A percentile compares a stretch with the other conserved stretches of the same genome.
Evolutionary conservation across 2,113 vertebrate genomes (phyloP).

Genomic region (Phodopus roborovskii): DNA sequence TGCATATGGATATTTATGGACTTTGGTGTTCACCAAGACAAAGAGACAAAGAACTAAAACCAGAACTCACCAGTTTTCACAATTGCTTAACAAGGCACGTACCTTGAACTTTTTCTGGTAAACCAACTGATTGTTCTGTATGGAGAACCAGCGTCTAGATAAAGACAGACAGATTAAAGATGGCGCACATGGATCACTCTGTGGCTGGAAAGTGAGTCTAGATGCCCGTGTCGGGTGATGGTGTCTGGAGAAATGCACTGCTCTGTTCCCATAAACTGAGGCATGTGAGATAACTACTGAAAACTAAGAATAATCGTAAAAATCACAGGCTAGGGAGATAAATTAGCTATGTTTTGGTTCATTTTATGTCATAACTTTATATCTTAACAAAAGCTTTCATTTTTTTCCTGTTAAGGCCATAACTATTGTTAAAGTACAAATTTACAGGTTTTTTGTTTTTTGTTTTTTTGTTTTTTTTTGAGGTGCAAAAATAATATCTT

Average conservation of each 20-base stretch:
- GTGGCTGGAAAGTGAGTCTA: slow-evolving; percentile 3
- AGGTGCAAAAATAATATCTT: slow-evolving; percentile 49
- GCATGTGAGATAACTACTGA: slow-evolving; percentile 35
- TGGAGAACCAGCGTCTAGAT: slow-evolving; percentile 98
- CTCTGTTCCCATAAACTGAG: slow-evolving; percentile 49
- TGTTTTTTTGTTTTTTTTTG: neutral
- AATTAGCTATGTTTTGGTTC: slow-evolving; percentile 50
- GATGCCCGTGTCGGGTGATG: slow-evolving; percentile 55
- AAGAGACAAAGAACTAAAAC: slow-evolving; percentile 2
- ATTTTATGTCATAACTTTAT: slow-evolving; percentile 54
- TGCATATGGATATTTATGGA: neutral
- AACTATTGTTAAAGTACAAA: slow-evolving; percentile 55
- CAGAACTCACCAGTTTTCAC: neutral
- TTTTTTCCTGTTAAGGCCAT: slow-evolving; percentile 57
- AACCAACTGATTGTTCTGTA: slow-evolving; percentile 99
- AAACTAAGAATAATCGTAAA: slow-evolving; percentile 67
- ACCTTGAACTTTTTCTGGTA: slow-evolving; percentile 99
- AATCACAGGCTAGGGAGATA: slow-evolving; percentile 67
- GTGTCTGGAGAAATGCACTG: slow-evolving; percentile 55
- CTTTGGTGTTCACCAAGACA: slow-evolving; percentile 18
- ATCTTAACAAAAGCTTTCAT: slow-evolving; percentile 54
- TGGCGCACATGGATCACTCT: slow-evolving; percentile 56
- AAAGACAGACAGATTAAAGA: slow-evolving; percentile 82
- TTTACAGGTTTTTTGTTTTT: neutral
- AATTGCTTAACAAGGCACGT: slow-evolving; percentile 75